phyloP scores from a whole-genome alignment of 53 echinoderm and acorn worm species.

The Holothuria leucospilota region DNA sequence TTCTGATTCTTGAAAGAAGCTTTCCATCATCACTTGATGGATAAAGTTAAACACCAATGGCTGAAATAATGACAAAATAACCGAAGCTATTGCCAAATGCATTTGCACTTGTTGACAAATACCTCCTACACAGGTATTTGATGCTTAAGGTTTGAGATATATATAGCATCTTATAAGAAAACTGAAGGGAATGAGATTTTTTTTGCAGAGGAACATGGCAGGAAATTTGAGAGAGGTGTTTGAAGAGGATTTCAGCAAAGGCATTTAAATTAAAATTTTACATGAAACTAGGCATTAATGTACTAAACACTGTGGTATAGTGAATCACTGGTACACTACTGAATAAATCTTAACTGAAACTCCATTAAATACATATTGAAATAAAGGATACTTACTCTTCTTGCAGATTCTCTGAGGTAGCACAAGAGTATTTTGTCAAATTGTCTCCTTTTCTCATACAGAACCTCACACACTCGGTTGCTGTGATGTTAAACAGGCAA shows the following conservation, averaged over 20 bases:
- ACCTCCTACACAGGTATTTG: not conserved
- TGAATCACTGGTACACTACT: no score
- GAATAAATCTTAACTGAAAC: no score
- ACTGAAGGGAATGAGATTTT: not conserved
- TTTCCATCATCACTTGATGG: slow-evolving; percentile 85
- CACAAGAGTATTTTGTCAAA: slow-evolving; percentile 94
- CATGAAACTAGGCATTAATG: no score
- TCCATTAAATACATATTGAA: no score
- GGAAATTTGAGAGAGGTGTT: not conserved
- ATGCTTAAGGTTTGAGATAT: no score
- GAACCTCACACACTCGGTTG: slow-evolving; percentile 94
- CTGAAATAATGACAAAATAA: slow-evolving; percentile 46
- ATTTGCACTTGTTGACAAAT: no score
- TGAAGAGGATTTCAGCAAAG: no score
- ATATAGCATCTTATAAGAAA: not conserved
- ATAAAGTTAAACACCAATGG: slow-evolving; percentile 81
- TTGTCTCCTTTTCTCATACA: slow-evolving; percentile 88
- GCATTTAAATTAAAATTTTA: no score
- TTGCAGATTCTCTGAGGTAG: slow-evolving; percentile 86
- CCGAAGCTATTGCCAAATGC: not conserved
- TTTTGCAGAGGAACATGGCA: not conserved
- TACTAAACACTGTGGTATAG: no score
- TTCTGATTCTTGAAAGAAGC: slow-evolving; percentile 84
- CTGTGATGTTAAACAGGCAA: slow-evolving; percentile 46
- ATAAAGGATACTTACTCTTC: slow-evolving; percentile 58